Percentiles rank a stretch among this genome's conserved stretches.
phyloP scores from a whole-genome alignment of 2,888 invertebrate genomes.

The Uropetala carovei region DNA sequence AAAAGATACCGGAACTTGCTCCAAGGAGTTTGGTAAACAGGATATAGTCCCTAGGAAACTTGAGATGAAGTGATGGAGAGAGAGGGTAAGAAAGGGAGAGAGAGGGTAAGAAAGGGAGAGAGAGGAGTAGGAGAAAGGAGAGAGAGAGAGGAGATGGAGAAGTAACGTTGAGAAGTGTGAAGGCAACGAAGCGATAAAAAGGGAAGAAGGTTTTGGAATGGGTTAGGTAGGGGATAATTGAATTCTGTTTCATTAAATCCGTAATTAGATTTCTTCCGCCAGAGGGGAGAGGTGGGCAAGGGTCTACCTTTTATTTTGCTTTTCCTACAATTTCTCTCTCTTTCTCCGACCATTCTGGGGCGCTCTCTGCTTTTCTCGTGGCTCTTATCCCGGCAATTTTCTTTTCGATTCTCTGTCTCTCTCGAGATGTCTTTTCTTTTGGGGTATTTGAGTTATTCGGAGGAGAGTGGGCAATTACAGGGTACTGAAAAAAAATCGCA shows the following conservation, averaged over 20 bases:
- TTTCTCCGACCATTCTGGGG: background rate
- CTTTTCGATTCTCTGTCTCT: background rate
- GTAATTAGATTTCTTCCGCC: slow-evolving; percentile 64
- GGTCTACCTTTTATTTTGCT: background rate
- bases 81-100: background rate
- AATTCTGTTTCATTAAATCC: slow-evolving; percentile 64
- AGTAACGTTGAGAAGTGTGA: background rate
- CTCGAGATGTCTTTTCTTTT: background rate
- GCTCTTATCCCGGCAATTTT: background rate
- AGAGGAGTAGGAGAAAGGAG: background rate
- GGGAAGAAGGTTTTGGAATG: background rate
- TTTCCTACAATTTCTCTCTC: background rate
- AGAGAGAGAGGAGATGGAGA: background rate
- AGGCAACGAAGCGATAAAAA: slow-evolving; percentile 31
- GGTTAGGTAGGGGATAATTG: slow-evolving; percentile 57
- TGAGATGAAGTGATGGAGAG: slow-evolving; percentile 33
- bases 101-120: background rate
- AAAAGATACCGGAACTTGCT: slow-evolving; percentile 54
- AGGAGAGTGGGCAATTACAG: too few species aligned
- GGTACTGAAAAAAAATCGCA: too few species aligned
- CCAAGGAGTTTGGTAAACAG: slow-evolving; percentile 61
- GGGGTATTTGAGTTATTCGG: too few species aligned
- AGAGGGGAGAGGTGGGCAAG: slow-evolving; percentile 29
- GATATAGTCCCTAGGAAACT: slow-evolving; percentile 61
- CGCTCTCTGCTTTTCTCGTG: background rate